Evolutionary conservation across 2,888 invertebrate species (phyloP), one percentile per base, ranked within the genome.

Genomic region (Tricholauxania praeusta): DNA sequence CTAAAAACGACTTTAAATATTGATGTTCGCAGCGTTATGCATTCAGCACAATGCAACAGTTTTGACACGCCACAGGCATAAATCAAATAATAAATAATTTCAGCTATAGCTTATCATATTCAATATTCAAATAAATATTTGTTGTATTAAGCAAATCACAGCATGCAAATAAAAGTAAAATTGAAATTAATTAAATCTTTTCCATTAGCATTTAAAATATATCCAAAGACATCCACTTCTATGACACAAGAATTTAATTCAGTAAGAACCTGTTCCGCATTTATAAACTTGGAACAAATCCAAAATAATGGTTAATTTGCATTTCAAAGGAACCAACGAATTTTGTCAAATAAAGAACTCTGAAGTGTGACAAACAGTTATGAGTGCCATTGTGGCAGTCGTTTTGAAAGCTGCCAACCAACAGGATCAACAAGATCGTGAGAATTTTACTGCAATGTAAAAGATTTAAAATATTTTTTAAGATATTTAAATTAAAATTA

Each of bases 301-400:
- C 62, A 17, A 15, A 47, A 62, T 32, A 51, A 52, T 22, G 55
- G 32, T 19, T 49, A 59, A 62, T 70, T 70, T 70, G 70, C 70
- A 70, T 70, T 62, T 70, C 62, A 70, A 70, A 47, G 12, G 39
- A 70, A 12, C 39, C 47, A 47, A 47, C 47, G 48, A 55, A 19
- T 22, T 49, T 51, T 63, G 19, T 51, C 51, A 22, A 28, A 69
- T 17, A 17, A 60, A 69, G 32, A 17, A 60, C 12, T 17, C 12
- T 60, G 69, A 69, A 70, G 70, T 70, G 70, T 48, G 70, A 70
- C 70, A 70, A 62, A 62, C 62, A 62, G 70, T 62, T 62, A 62
- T 60, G 70, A 70, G 62, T 70, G 70, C 62, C 59, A 59, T 48
- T 68, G 68, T 68, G 55, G 10, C 14, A 28, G 55, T 22, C 19